Evolutionary conservation across 2,113 vertebrate genomes (phyloP).

Genomic region (Sylvietta virens): DNA sequence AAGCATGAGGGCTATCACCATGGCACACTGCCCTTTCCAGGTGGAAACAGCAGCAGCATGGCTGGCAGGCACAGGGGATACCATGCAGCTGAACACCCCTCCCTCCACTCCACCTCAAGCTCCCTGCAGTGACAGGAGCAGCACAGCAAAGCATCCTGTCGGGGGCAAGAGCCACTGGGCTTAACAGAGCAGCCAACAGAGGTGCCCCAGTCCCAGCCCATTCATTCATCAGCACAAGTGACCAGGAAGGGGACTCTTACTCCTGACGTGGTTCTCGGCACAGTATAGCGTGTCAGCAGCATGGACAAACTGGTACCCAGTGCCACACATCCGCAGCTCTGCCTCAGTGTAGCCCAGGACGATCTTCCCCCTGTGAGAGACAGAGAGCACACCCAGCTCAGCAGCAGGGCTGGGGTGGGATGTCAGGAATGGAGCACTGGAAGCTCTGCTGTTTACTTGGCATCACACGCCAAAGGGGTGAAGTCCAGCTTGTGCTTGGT

Average conservation of each 20-base stretch:
- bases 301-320: not conserved
- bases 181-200: fast-evolving
- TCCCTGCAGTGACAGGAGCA: not conserved
- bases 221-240: not conserved
- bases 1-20: not conserved
- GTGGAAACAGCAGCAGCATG: fast-evolving
- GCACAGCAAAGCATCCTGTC: not conserved
- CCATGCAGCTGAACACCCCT: not conserved
- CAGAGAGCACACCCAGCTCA: fast-evolving
- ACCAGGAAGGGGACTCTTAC: not conserved
- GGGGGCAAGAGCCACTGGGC: not conserved
- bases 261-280: conserved; percentile 34
- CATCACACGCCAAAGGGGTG: conserved; percentile 74
- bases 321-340: not conserved
- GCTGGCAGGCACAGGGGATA: not conserved
- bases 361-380: not conserved
- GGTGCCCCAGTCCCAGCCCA: not conserved
- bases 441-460: conserved; percentile 63
- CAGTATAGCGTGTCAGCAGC: conserved; percentile 21
- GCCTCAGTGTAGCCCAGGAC: conserved; percentile 30
- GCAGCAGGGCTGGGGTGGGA: not conserved
- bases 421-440: fast-evolving
- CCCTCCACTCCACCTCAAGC: not conserved
- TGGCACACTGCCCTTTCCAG: fast-evolving
- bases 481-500: conserved; percentile 83